Conservation (phyloP, 2,113 vertebrate genomes). For the Boulengeromyrus knoepffleri region DNA sequence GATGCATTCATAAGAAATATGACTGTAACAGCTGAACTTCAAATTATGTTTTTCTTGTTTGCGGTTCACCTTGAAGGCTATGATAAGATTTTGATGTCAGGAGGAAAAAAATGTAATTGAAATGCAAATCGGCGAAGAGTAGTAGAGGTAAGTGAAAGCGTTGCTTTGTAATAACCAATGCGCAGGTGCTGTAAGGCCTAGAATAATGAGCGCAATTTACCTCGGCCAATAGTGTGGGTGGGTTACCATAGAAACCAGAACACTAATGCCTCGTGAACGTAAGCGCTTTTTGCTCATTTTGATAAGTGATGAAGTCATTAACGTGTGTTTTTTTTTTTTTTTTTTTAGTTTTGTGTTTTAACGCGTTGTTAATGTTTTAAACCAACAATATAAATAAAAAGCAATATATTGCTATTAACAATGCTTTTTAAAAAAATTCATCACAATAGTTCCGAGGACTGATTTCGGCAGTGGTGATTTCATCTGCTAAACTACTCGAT, state of each 20-base stretch:
- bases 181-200: background rate
- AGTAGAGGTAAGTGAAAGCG: background rate
- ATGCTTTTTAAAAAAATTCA: background rate
- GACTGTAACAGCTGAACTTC: background rate
- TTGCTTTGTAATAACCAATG: background rate
- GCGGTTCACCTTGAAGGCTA: background rate
- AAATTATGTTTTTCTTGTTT: background rate
- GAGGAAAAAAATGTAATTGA: background rate
- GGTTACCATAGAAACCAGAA: slow-evolving; percentile 8
- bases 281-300: background rate
- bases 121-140: background rate
- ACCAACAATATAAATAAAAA: background rate
- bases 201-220: background rate
- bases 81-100: background rate
- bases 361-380: background rate
- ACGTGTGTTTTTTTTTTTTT: background rate
- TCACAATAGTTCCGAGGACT: background rate
- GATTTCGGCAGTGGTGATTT: background rate
- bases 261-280: background rate
- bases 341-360: background rate
- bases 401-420: background rate
- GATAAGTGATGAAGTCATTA: background rate
- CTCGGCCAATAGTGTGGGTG: background rate
- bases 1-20: background rate
- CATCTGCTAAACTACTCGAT: background rate